A percentile compares a stretch with the other conserved stretches of the same genome.
phyloP scores from a whole-genome alignment of 2,113 vertebrate species.

The Bubo bubo region DNA sequence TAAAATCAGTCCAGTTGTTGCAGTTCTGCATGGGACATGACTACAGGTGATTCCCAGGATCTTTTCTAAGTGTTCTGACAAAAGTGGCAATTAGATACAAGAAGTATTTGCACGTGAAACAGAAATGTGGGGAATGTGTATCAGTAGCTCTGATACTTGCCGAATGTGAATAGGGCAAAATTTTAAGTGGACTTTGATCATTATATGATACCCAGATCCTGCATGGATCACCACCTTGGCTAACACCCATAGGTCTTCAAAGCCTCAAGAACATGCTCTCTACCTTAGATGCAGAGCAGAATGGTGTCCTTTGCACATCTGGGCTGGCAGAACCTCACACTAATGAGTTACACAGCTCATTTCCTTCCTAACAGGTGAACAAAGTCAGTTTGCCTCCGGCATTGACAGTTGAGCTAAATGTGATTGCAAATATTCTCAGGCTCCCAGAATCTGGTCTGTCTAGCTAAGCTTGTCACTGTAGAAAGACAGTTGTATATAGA shows the following conservation, averaged over 20 bases:
- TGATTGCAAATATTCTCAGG: not conserved
- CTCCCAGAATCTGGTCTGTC: not conserved
- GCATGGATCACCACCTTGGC: not conserved
- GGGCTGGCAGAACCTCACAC: not conserved
- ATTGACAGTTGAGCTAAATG: not conserved
- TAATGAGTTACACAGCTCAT: not conserved
- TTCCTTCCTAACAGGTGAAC: not conserved
- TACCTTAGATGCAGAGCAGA: not conserved
- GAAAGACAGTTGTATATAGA: not conserved
- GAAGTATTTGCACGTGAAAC: not conserved
- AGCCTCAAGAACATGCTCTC: not conserved
- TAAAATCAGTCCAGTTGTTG: not conserved
- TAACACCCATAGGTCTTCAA: not conserved
- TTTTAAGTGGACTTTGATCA: not conserved
- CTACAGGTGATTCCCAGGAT: not conserved
- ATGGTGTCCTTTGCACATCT: not conserved
- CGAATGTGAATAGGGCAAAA: not conserved
- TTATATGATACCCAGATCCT: not conserved
- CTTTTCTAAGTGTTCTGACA: not conserved
- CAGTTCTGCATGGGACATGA: not conserved
- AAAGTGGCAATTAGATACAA: not conserved
- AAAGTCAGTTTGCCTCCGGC: not conserved
- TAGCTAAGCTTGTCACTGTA: not conserved
- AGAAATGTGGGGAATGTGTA: not conserved
- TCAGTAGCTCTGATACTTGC: not conserved